Evolutionary conservation across 2,113 vertebrate species (phyloP).

Genomic region (Garra rufa): DNA sequence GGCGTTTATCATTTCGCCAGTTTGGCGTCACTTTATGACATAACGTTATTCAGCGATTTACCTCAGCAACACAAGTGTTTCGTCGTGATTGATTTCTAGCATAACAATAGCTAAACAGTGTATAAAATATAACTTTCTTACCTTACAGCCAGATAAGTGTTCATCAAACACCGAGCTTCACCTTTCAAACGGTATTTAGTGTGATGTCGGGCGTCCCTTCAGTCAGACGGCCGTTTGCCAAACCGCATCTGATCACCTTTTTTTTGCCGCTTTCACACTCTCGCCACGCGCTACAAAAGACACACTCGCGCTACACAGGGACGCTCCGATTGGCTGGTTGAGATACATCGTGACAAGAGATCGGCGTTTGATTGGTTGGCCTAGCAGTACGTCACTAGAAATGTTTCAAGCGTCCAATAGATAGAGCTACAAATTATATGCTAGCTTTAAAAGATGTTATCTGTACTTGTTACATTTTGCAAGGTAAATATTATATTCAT

Average conservation of each 20-base stretch:
- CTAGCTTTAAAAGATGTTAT: no score
- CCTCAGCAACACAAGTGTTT: background rate
- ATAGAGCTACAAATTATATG: background rate
- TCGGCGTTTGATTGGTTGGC: slow-evolving; percentile 60
- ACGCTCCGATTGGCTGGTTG: slow-evolving; percentile 60
- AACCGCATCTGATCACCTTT: slow-evolving; percentile 26
- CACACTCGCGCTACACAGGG: slow-evolving; percentile 54
- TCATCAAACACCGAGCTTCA: background rate
- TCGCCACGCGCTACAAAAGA: slow-evolving; percentile 66
- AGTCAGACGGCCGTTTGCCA: background rate
- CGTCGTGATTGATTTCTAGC: background rate
- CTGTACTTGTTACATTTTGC: no score
- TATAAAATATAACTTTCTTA: background rate
- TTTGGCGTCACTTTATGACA: background rate
- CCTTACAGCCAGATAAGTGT: background rate
- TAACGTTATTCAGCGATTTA: background rate
- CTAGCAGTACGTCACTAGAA: slow-evolving; percentile 56
- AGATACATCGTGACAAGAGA: slow-evolving; percentile 40
- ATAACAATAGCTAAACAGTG: background rate
- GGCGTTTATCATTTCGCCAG: background rate
- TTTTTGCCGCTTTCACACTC: slow-evolving; percentile 71
- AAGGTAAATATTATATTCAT: no score
- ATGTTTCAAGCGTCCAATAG: background rate
- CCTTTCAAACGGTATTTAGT: background rate
- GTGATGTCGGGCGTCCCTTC: background rate